Conservation (phyloP, 2,113 vertebrate genomes). For the Podilymbus podiceps region DNA sequence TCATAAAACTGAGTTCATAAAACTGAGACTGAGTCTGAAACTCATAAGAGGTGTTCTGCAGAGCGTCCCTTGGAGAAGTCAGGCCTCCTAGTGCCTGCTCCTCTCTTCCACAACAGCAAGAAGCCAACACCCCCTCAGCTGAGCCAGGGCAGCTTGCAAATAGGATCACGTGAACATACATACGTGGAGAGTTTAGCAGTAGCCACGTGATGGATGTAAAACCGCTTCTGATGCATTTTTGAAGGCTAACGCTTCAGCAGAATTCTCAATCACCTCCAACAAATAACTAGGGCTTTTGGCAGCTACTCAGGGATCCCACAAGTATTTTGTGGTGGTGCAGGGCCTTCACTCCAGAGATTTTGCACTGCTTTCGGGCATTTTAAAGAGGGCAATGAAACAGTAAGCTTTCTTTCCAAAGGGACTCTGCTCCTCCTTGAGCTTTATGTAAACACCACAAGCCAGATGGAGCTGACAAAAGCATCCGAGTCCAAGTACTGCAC, state of each 20-base stretch:
- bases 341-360: neutral
- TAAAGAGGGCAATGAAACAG: neutral
- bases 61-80: neutral
- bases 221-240: constrained; percentile 31
- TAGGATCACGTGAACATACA: neutral
- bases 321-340: constrained; percentile 12
- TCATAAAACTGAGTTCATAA: neutral
- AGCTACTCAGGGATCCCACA: constrained; percentile 15
- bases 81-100: neutral
- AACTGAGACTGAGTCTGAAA: neutral
- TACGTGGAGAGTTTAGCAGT: constrained; percentile 5
- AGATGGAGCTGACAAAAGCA: neutral
- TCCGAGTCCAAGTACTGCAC: neutral
- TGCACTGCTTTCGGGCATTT: neutral
- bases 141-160: neutral
- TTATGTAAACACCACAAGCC: constrained; percentile 1
- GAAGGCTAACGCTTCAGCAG: constrained; percentile 23
- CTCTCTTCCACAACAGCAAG: neutral
- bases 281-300: constrained; percentile 16
- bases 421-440: neutral
- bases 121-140: neutral
- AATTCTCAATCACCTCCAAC: neutral
- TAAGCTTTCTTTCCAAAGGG: neutral
- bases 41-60: neutral
- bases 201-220: neutral